Evolutionary conservation across 2,888 invertebrate species (phyloP), one percentile per base, ranked within the genome.

Genomic region (Beris chalybata): DNA sequence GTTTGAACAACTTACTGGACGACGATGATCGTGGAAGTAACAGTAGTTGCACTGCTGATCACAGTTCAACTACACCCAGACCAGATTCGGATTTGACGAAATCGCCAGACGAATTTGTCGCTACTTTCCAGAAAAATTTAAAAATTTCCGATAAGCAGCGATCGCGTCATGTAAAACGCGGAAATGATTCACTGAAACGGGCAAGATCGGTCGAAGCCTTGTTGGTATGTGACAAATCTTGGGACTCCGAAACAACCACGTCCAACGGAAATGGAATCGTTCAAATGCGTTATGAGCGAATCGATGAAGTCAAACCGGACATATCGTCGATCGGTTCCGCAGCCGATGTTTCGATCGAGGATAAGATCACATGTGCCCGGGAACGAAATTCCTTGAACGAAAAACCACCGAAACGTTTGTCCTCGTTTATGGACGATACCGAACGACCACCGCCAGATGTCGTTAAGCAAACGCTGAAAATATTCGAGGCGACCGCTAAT

Each of bases 381-480:
- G 82, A 76, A 74, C 77, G 77, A 67, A 78, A 75, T 48, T 44
- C 54, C 1, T n/a, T 64, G 65, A 75, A 75, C 2, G 78, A 79
- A 66, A 69, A 69, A 56, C 77, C 79, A 4, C 84, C 86, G 71
- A 85, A 89, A 74, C 85, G 85, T 74, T 84, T 87, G 72, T 84
- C 82, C 71, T 88, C 84, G 1, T 81, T 89, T 55, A 83, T 90
- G 74, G 87, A 87, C 73, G 90, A 89, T 71, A 86, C 87, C 12
- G 93, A 93, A 74, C 84, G 93, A 57, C 95, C 95, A 2, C 94
- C 95, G 15, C 90, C 90, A 1, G 95, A 95, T 82, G 87, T 94
- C 71, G 95, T 95, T 68, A 92, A 91, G 74, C 89, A 92, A 69
- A 90, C 93, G 12, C 85, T 93, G 70, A 87, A 89, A 75, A 89